Evolutionary conservation across 2,113 vertebrate genomes (phyloP).

Genomic region (Paracanthobrama guichenoti): DNA sequence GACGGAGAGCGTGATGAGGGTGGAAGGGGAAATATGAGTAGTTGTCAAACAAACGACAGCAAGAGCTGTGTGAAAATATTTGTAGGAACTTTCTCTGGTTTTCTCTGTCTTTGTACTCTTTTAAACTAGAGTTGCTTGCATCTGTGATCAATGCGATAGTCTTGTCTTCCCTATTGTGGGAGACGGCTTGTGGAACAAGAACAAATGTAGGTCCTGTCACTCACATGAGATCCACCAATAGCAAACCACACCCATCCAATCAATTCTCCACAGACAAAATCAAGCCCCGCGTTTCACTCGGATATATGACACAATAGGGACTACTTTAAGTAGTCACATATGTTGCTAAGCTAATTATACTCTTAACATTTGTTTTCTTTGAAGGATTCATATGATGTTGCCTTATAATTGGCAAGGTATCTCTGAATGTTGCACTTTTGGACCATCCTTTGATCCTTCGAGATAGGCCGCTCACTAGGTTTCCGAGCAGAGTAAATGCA

Average conservation of each 20-base stretch:
- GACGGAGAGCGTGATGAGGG: not conserved
- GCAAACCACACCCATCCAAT: no score
- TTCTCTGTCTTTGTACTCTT: no score
- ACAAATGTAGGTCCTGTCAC: no score
- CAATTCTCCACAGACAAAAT: no score
- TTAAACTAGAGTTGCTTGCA: no score
- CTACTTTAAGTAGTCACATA: no score
- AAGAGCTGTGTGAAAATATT: not conserved
- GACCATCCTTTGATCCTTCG: not conserved
- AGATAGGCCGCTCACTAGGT: not conserved
- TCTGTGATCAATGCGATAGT: no score
- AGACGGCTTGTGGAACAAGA: no score
- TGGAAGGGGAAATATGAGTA: not conserved
- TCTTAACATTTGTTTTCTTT: not conserved
- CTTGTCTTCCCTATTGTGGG: no score
- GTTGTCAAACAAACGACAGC: not conserved
- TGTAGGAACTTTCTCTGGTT: not conserved
- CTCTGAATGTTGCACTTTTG: not conserved
- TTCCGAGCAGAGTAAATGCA: conserved; percentile 45
- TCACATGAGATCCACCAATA: no score
- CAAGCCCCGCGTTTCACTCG: no score
- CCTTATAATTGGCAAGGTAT: not conserved
- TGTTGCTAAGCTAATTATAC: not conserved
- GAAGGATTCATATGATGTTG: not conserved
- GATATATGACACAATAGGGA: no score